Evolutionary conservation across 1,140 invertebrate genomes (phyloP).

Genomic region (Zaprionus capensis): DNA sequence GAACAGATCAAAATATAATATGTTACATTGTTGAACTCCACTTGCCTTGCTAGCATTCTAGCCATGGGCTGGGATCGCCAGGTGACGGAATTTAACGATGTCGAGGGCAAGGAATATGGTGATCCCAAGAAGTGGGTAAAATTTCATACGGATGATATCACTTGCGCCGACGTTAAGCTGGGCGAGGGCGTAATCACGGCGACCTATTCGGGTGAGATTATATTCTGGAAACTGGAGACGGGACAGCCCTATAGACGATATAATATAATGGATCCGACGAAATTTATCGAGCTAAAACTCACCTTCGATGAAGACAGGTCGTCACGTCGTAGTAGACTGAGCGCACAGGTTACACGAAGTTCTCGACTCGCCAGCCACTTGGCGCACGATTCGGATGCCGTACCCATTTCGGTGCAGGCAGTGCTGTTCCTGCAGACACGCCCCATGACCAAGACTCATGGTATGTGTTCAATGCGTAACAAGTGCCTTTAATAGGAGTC

Average conservation of each 20-base stretch:
- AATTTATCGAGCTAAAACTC: conserved; percentile 63
- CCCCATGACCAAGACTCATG: conserved; percentile 85
- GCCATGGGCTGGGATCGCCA: conserved; percentile 89
- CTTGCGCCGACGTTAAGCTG: conserved; percentile 86
- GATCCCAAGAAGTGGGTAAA: conserved; percentile 87
- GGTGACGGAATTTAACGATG: conserved; percentile 89
- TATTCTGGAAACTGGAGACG: conserved; percentile 91
- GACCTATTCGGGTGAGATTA: conserved; percentile 90
- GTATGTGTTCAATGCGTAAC: conserved; percentile 5
- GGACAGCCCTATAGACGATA: conserved; percentile 87
- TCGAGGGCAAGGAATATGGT: conserved; percentile 84
- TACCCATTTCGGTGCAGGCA: conserved; percentile 85
- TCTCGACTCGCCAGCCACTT: too few species aligned
- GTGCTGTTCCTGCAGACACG: conserved; percentile 86
- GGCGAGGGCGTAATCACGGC: conserved; percentile 89
- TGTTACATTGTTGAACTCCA: background rate
- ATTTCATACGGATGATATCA: conserved; percentile 90
- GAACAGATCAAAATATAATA: background rate
- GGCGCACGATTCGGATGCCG: too few species aligned
- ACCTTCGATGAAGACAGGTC: conserved; percentile 37
- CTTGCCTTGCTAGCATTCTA: conserved; percentile 85
- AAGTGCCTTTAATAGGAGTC: conserved; percentile 33
- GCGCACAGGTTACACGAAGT: background rate
- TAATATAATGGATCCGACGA: conserved; percentile 85
- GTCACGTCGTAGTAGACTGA: conserved; percentile 12